A percentile compares a stretch with the other conserved stretches of the same genome.
Evolutionary conservation across 2,797 vertebrate species (phyloP).

Genomic region (Myoxocephalus aenaeus): DNA sequence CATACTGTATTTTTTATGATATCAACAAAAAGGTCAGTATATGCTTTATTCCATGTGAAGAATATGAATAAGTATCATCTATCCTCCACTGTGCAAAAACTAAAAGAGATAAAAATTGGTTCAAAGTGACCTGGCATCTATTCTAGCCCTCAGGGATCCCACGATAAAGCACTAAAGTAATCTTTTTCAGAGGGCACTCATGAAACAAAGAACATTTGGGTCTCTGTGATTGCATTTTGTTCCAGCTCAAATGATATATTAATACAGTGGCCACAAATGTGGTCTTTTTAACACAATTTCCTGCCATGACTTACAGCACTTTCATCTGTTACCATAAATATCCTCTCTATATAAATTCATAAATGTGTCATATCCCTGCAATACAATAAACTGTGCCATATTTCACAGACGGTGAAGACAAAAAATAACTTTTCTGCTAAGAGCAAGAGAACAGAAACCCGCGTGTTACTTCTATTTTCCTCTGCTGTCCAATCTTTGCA

Average conservation of each 20-base stretch:
- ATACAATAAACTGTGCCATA: constrained; percentile 86
- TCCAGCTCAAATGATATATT: constrained; percentile 84
- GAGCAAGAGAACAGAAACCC: constrained; percentile 53
- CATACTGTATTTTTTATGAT: constrained; percentile 73
- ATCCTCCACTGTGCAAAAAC: constrained; percentile 77
- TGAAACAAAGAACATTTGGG: constrained; percentile 84
- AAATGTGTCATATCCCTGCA: constrained; percentile 84
- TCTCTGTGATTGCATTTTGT: constrained; percentile 83
- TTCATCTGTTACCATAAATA: constrained; percentile 88
- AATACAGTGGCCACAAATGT: constrained; percentile 84
- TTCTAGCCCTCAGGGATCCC: constrained; percentile 71
- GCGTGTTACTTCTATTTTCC: constrained; percentile 40
- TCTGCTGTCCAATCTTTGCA: constrained; percentile 49
- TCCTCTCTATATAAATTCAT: constrained; percentile 83
- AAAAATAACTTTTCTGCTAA: constrained; percentile 52
- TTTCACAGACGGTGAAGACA: constrained; percentile 77
- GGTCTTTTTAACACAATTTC: constrained; percentile 85
- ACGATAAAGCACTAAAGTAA: constrained; percentile 82
- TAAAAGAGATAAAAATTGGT: constrained; percentile 79
- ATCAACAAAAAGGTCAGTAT: constrained; percentile 79
- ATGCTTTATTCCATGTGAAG: constrained; percentile 74
- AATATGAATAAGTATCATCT: constrained; percentile 75
- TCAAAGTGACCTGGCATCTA: constrained; percentile 82
- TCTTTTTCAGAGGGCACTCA: constrained; percentile 79
- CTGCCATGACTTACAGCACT: constrained; percentile 82